phyloP scores from a whole-genome alignment of 2,797 vertebrate species.

The Strix occidentalis region DNA sequence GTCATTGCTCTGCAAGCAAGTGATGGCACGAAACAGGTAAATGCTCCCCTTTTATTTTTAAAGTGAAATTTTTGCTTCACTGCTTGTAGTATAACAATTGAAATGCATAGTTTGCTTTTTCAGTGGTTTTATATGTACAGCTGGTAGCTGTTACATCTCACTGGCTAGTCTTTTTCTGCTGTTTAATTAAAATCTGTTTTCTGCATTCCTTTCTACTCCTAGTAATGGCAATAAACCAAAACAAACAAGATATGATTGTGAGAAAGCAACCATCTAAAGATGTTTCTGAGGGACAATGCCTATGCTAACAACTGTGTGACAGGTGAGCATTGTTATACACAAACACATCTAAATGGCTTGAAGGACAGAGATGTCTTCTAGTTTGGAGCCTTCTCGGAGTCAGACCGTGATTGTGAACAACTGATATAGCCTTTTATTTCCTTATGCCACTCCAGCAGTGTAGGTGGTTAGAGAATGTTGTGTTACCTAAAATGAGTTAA shows the following conservation, averaged over 20 bases:
- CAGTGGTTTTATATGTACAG: neutral
- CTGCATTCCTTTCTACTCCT: neutral
- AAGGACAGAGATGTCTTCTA: neutral
- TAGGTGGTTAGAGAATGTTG: neutral
- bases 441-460: neutral
- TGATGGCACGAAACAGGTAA: neutral
- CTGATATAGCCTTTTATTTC: neutral
- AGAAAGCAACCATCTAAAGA: neutral
- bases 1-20: neutral
- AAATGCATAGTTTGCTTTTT: neutral
- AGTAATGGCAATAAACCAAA: neutral
- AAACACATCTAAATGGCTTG: neutral
- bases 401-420: neutral
- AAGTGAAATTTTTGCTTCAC: constrained; percentile 12
- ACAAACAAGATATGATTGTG: neutral
- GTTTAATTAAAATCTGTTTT: neutral
- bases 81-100: neutral
- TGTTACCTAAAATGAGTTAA: neutral
- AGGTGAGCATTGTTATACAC: neutral
- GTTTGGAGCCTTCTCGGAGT: neutral
- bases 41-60: neutral
- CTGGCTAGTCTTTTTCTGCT: neutral
- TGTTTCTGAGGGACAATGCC: neutral
- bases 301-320: neutral
- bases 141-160: neutral